Evolutionary conservation across 2,113 vertebrate species (phyloP).

Genomic region (Aythya baeri): DNA sequence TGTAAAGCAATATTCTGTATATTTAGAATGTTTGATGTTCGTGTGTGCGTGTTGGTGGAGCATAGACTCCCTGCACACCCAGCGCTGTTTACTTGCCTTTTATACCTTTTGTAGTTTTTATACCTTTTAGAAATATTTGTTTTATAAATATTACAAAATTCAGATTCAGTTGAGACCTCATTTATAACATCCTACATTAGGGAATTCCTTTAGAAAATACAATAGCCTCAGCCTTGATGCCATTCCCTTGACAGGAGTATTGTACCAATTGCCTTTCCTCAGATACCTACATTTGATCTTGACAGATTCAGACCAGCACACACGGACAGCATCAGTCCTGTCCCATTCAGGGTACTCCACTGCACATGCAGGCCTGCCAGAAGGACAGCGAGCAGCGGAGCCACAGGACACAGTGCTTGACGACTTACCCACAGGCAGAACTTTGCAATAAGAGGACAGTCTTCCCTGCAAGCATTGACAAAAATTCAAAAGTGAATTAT

Average conservation of each 20-base stretch:
- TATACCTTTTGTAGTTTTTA: too few relatives aligned
- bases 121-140: too few relatives aligned
- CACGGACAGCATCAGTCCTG: neutral
- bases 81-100: too few relatives aligned
- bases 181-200: too few relatives aligned
- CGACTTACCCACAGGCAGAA: neutral
- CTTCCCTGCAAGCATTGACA: neutral
- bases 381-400: neutral
- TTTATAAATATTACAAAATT: too few relatives aligned
- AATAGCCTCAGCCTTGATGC: neutral
- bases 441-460: neutral
- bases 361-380: accelerated
- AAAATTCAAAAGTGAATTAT: neutral
- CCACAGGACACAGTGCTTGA: neutral
- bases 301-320: neutral
- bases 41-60: too few relatives aligned
- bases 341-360: neutral
- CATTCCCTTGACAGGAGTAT: neutral
- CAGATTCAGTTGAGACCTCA: too few relatives aligned
- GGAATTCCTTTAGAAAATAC: neutral
- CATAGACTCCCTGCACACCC: too few relatives aligned
- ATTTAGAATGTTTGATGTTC: too few relatives aligned
- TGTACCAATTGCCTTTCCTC: neutral
- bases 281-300: neutral
- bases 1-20: too few relatives aligned